A percentile compares a stretch with the other conserved stretches of the same genome.
Conservation (phyloP, 2,113 vertebrate genomes). For the Orientallactaga bullata region DNA sequence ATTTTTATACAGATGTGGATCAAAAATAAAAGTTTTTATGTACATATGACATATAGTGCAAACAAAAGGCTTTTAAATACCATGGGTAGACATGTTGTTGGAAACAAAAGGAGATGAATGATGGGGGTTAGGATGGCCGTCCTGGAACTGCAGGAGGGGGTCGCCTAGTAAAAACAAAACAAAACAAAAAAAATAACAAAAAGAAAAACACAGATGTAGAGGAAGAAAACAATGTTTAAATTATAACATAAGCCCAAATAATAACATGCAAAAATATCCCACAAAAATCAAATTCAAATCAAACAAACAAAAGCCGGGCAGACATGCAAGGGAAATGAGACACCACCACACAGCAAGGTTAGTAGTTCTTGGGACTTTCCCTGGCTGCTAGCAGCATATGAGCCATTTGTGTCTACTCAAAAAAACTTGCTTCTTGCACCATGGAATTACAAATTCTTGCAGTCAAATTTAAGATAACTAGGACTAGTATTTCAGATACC, state of each 20-base stretch:
- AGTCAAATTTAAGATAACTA: neutral
- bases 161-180: conserved; percentile 86
- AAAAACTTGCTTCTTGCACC: neutral
- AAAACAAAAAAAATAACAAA: conserved; percentile 83
- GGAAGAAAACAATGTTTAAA: conserved; percentile 73
- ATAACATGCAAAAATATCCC: conserved; percentile 75
- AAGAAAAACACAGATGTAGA: conserved; percentile 77
- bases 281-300: conserved; percentile 76
- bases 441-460: neutral
- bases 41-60: conserved; percentile 83
- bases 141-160: conserved; percentile 86
- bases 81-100: conserved; percentile 33
- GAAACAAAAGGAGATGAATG: conserved; percentile 78
- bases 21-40: conserved; percentile 87
- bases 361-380: conserved; percentile 27
- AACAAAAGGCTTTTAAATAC: conserved; percentile 74
- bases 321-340: conserved; percentile 55
- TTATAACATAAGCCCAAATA: conserved; percentile 73
- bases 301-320: conserved; percentile 70
- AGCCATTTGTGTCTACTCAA: neutral
- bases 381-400: neutral
- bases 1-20: conserved; percentile 82
- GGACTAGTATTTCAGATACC: neutral
- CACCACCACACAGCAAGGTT: neutral
- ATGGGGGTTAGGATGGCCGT: conserved; percentile 83